Evolutionary conservation across 2,113 vertebrate species (phyloP), one percentile per base, ranked within the genome.

Genomic region (Anthoscopus minutus): DNA sequence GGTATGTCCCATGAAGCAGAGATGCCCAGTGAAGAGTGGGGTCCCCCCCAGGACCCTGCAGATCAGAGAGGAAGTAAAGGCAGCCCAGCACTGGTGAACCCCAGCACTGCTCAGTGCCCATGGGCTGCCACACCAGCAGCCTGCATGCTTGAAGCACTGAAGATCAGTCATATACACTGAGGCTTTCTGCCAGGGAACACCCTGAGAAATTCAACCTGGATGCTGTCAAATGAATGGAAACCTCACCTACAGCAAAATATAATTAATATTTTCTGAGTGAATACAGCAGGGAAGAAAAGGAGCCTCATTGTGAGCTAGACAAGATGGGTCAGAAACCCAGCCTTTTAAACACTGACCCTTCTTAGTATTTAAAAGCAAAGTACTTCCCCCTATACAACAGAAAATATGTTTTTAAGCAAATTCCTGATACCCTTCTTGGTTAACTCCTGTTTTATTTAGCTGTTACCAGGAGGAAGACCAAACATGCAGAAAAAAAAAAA

Each of bases 51-150:
- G 54, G 28, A 61, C 21, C 16, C 53, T 5, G 60, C 45, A 40
- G 56, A n/a, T 37, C 10, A 53, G 64, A 56, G 37, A 3, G 0
- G 48, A 42, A 2, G 4, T 2, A 53, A 78, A 84, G 64, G 24
- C 72, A 83, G 64, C 38, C 25, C 33, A 50, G 74, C 0, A 0
- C 16, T 1, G 2, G 11, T 42, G 73, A 87, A 4, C 12, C 5
- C 1, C 81, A 61, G 56, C 60, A 62, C 60, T 40, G 60, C 73
- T 21, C 51, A 10, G 56, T 2, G 1, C 11, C 50, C 72, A 27
- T 0, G 0, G 28, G 31, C 5, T 35, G 33, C 53, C 44, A 44
- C 2, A 2, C 18, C 51, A 35, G 15, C 1, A 19, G 28, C 22
- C 51, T 48, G 5, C 0, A 0, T 57, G 62, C 40, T 40, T 27